Conservation (phyloP, 2,797 vertebrate genomes). For the Peromyscus aztecus region DNA sequence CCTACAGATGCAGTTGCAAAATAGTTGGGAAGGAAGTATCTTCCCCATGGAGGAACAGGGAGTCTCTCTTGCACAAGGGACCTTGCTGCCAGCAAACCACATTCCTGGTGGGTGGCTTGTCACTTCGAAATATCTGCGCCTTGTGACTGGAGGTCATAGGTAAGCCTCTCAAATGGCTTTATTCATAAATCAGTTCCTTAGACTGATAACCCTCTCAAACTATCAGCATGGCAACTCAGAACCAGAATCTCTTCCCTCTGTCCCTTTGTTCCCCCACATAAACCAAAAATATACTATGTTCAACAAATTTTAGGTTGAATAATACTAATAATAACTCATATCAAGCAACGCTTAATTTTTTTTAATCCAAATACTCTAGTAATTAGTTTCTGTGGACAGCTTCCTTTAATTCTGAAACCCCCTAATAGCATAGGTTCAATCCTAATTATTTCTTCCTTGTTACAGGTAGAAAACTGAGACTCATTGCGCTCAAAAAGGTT, state of each 20-base stretch:
- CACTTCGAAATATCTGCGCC: conserved; percentile 68
- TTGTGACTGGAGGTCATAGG: conserved; percentile 63
- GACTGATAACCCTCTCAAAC: background rate
- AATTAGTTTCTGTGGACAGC: background rate
- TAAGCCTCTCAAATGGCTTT: background rate
- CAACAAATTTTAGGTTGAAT: background rate
- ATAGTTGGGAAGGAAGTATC: conserved; percentile 69
- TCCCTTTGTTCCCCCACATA: background rate
- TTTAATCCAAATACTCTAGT: background rate
- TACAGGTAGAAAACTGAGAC: background rate
- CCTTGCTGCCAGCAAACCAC: conserved; percentile 1
- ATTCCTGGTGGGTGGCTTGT: background rate
- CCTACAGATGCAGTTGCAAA: conserved; percentile 22
- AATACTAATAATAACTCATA: background rate
- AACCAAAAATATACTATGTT: background rate
- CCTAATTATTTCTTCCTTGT: background rate
- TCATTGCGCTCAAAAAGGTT: background rate
- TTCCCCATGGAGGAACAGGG: conserved; percentile 57
- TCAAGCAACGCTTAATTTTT: background rate
- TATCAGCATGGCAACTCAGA: background rate
- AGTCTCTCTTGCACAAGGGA: conserved; percentile 59
- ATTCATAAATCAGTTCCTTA: conserved; percentile 31
- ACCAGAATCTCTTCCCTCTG: background rate
- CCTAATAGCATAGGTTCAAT: background rate
- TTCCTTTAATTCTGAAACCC: background rate